Conservation (phyloP, 2,113 vertebrate genomes). For the Oophaga pumilio region DNA sequence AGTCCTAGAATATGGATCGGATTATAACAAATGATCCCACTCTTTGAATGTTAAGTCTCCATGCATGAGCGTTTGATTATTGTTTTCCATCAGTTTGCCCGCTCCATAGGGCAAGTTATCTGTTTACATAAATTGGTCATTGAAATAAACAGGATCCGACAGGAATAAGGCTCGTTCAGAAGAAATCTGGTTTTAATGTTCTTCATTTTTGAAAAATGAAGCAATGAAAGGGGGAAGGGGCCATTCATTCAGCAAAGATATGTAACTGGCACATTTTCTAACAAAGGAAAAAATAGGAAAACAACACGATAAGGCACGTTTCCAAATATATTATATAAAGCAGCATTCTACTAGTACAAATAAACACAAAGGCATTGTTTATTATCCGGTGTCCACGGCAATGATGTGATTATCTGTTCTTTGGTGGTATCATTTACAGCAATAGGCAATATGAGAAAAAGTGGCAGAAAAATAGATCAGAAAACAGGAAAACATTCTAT, state of each 20-base stretch:
- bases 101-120: conserved; percentile 16
- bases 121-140: conserved; percentile 10
- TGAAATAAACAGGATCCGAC: conserved; percentile 47
- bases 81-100: conserved; percentile 8
- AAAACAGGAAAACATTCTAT: not conserved
- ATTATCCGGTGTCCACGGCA: not conserved
- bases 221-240: conserved; percentile 15
- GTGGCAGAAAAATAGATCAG: not conserved
- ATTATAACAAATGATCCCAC: not conserved
- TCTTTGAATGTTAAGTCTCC: conserved; percentile 4
- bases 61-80: conserved; percentile 20
- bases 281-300: not conserved
- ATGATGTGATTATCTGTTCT: not conserved
- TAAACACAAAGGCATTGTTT: not conserved
- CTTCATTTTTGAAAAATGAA: not conserved
- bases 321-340: conserved; percentile 9
- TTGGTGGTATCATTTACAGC: not conserved
- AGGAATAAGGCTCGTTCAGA: conserved; percentile 28
- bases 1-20: not conserved
- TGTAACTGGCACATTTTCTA: conserved; percentile 26
- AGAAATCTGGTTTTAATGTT: conserved; percentile 56
- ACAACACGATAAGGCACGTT: not conserved
- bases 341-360: not conserved
- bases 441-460: not conserved
- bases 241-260: not conserved